Conservation (phyloP, 2,113 vertebrate genomes). For the Herpailurus yagouaroundi region DNA sequence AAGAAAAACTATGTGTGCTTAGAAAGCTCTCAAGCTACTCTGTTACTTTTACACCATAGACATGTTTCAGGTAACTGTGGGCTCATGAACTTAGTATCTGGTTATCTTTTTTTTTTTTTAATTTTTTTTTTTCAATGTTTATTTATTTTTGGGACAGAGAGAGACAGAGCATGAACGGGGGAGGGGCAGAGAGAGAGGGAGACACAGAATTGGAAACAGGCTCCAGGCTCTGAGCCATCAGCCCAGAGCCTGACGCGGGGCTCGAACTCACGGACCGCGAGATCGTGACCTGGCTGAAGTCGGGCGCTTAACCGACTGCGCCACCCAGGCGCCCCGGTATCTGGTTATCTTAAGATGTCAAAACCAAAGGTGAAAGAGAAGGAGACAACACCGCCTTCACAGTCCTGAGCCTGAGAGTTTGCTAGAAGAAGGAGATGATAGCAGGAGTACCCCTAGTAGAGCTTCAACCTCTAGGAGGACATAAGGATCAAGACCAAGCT, state of each 20-base stretch:
- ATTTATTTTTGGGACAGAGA: no score
- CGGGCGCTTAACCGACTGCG: no score
- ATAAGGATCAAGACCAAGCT: not conserved
- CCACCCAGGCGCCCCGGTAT: no score
- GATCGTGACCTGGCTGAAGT: no score
- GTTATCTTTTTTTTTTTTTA: no score
- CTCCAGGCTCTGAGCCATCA: no score
- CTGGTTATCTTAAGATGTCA: not conserved
- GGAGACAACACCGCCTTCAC: not conserved
- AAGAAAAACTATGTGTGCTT: not conserved
- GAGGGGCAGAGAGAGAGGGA: no score
- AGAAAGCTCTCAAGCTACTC: not conserved
- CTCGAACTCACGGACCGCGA: no score
- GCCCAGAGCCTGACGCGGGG: no score
- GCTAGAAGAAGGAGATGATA: not conserved
- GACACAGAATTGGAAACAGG: no score
- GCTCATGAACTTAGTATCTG: slow-evolving; percentile 24
- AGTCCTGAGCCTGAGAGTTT: not conserved
- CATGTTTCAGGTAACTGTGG: not conserved
- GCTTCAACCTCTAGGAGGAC: not conserved
- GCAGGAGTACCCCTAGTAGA: not conserved
- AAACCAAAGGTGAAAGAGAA: not conserved
- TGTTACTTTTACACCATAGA: not conserved
- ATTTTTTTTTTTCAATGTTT: no score
- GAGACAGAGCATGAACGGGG: no score